Conservation (phyloP, 2,797 vertebrate genomes). For the Coregonus suidteri region DNA sequence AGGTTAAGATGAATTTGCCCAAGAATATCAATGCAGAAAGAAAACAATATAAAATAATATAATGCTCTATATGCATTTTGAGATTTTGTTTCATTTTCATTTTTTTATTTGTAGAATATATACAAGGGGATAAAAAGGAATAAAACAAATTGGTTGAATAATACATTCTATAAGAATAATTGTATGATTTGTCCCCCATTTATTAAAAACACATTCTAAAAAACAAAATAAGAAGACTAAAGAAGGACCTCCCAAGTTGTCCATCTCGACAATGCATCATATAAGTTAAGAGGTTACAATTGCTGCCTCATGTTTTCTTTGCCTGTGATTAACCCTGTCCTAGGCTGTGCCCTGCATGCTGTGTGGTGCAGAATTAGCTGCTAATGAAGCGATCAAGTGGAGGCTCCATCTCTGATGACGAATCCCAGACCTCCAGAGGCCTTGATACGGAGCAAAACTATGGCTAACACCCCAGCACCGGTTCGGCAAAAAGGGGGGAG, state of each 20-base stretch:
- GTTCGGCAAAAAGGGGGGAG: not conserved
- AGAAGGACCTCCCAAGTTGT: constrained; percentile 5
- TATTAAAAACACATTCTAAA: not conserved
- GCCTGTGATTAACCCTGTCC: constrained; percentile 1
- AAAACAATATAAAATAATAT: not conserved
- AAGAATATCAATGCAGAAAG: not conserved
- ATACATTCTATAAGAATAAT: not conserved
- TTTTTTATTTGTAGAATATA: not conserved
- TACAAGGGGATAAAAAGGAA: not conserved
- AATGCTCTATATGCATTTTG: no score
- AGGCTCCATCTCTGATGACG: not conserved
- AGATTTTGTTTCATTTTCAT: no score
- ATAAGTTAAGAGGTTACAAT: not conserved
- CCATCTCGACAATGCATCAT: not conserved
- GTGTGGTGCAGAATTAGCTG: not conserved
- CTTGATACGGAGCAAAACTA: not conserved
- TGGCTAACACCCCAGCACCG: not conserved
- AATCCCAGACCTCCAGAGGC: not conserved
- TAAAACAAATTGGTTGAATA: not conserved
- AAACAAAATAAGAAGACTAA: not conserved
- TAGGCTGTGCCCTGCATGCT: not conserved
- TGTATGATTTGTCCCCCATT: not conserved
- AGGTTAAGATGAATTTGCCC: not conserved
- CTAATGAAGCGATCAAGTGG: not conserved
- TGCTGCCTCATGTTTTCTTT: not conserved